Evolutionary conservation across 92 coral and sea anemone genomes (phyloP).

Genomic region (Epizoanthus illoricatus): DNA sequence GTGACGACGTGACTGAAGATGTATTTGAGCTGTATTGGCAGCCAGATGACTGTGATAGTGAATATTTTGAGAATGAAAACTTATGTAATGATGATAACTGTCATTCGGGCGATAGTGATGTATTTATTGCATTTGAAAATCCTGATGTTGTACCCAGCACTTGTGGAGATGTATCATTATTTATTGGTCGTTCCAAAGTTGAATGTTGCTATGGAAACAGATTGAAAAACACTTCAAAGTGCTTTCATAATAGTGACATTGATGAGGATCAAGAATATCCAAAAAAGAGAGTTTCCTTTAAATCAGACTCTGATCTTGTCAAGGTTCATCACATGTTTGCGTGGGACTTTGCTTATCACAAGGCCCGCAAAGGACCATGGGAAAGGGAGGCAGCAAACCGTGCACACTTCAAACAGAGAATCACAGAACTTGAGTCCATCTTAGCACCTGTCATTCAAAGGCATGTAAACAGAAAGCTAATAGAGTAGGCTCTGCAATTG

Average conservation of each 20-base stretch:
- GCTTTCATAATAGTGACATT: background rate
- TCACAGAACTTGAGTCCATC: constrained; percentile 64
- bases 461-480: constrained; percentile 2
- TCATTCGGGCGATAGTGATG: constrained; percentile 26
- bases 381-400: constrained; percentile 77
- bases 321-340: constrained; percentile 62
- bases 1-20: constrained; percentile 33
- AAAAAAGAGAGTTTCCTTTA: constrained; percentile 71
- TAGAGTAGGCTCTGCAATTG: background rate
- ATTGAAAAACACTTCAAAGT: background rate
- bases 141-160: background rate
- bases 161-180: constrained; percentile 3
- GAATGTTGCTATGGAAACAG: background rate
- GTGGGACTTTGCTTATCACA: constrained; percentile 88
- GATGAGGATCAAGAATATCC: background rate
- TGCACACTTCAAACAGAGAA: constrained; percentile 75
- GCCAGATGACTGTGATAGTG: constrained; percentile 3
- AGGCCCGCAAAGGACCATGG: constrained; percentile 92
- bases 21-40: constrained; percentile 36
- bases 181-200: background rate
- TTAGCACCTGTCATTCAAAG: constrained; percentile 69
- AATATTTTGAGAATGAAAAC: background rate
- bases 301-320: constrained; percentile 61
- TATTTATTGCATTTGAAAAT: constrained; percentile 28
- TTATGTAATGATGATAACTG: constrained; percentile 9